Conservation (phyloP, 1,140 invertebrate species). For the Planococcus citri region DNA sequence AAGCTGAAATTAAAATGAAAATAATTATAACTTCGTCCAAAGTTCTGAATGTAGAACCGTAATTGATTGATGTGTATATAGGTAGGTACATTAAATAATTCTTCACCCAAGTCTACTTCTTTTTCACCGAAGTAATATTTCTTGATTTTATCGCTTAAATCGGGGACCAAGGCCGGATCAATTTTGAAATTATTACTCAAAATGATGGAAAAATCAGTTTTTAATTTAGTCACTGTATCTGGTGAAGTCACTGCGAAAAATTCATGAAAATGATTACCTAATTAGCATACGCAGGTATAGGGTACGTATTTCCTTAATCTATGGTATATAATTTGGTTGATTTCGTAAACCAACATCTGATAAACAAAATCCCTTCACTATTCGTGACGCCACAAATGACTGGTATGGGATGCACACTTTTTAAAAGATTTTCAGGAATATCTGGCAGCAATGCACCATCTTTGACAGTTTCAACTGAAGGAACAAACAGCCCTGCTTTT, state of each 20-base stretch:
- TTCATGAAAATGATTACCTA: no score
- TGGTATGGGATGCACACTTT: not conserved
- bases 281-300: no score
- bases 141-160: not conserved
- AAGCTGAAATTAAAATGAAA: not conserved
- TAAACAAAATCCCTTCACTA: not conserved
- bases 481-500: not conserved
- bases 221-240: not conserved
- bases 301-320: no score
- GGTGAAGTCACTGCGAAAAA: not conserved
- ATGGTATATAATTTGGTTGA: no score
- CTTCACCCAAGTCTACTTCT: not conserved
- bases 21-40: not conserved
- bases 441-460: not conserved
- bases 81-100: not conserved
- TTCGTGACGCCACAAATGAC: not conserved
- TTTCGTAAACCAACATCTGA: not conserved
- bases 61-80: not conserved
- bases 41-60: not conserved
- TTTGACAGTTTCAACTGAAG: not conserved
- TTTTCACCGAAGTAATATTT: conserved; percentile 1
- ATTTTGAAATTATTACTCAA: not conserved
- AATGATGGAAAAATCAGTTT: not conserved
- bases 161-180: not conserved
- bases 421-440: not conserved